Evolutionary conservation across 2,797 vertebrate genomes (phyloP), one percentile per base, ranked within the genome.

Genomic region (Aplochiton taeniatus): DNA sequence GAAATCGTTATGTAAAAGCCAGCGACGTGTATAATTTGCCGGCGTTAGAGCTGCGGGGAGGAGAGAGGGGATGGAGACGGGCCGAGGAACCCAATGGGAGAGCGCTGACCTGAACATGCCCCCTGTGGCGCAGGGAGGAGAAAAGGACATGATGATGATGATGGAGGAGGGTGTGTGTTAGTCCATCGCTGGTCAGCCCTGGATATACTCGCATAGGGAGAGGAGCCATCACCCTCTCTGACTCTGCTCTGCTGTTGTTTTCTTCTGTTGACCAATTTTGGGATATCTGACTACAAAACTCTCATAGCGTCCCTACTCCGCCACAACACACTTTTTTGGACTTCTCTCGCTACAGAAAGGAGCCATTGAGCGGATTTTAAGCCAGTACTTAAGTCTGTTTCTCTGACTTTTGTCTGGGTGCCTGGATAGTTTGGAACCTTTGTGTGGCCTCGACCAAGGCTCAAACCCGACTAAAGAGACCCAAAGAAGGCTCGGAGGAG

Each of bases 1-100:
- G 31, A 31, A 2, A 75, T 76, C 77, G 89, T 95, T 94, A 93
- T 83, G 74, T 94, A 93, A 95, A 88, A 89, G 76, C 83, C 83
- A 86, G 87, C 74, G 46, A 66, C 41, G 73, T 69, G 71, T 87
- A 82, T 91, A 88, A 91, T 89, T 93, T 90, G 82, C 80, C 77
- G 78, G 87, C 92, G 93, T 94, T 94, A 92, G 66, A 84, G 55
- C 56, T 44, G 41, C 17, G 50, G 11, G 52, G 47, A 5, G 62
- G 17, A 50, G 71, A 60, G 57, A 69, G 72, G 75, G 72, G 79
- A 75, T 17, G 79, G 79, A 64, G 73, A 68, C 53, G 63, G 43
- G 17, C 46, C 42, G 3, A 1, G 60, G 13, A 5, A 73, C 62
- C 68, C 75, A 70, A 74, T 76, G 51, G 4, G 0, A 55, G 66